phyloP scores from a whole-genome alignment of 2,113 vertebrate genomes.

The Rhombomys opimus region DNA sequence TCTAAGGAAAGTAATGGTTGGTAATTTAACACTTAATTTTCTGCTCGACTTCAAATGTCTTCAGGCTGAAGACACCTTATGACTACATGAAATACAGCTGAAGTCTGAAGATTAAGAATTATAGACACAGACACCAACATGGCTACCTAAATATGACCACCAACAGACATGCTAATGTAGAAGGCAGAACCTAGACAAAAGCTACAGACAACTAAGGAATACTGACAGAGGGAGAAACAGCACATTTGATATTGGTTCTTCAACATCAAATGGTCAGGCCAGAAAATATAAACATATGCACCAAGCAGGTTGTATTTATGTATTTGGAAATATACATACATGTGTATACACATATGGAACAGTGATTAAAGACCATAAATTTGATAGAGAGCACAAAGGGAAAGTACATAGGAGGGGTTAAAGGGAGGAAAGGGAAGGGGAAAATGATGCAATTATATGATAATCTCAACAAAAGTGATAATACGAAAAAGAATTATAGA shows the following conservation, averaged over 20 bases:
- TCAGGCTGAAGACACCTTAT: conserved; percentile 27
- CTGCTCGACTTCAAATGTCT: conserved; percentile 5
- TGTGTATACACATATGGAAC: background rate
- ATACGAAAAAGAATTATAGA: background rate
- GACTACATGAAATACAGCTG: background rate
- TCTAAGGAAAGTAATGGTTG: conserved; percentile 46
- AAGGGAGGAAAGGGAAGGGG: background rate
- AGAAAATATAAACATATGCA: background rate
- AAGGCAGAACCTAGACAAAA: background rate
- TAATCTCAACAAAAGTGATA: background rate
- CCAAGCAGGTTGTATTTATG: background rate
- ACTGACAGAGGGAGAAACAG: background rate
- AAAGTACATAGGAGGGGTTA: background rate
- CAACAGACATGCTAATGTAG: too few species aligned
- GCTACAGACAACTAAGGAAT: too few species aligned
- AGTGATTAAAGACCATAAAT: background rate
- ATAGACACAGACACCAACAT: background rate
- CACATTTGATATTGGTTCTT: background rate
- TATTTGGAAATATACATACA: background rate
- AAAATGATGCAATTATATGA: background rate
- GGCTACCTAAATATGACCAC: background rate
- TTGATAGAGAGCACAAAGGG: background rate
- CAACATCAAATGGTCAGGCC: background rate
- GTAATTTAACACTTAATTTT: conserved; percentile 44
- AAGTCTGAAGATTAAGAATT: conserved; percentile 49